Conservation (phyloP, 1,140 invertebrate genomes). For the Xylocopa sonorina region DNA sequence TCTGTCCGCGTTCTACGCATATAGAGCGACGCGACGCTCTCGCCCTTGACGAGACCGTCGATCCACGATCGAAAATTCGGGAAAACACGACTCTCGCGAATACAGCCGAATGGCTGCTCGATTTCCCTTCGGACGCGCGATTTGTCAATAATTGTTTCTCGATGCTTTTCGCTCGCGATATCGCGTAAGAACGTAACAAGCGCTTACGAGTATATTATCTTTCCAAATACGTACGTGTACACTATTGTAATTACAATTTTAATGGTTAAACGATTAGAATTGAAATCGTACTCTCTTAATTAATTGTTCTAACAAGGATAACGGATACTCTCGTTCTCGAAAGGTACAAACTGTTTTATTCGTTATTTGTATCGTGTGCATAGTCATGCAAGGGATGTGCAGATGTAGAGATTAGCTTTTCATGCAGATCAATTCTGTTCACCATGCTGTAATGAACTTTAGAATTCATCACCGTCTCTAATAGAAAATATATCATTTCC, state of each 20-base stretch:
- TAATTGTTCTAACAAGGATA: too few relatives aligned
- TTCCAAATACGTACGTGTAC: too few relatives aligned
- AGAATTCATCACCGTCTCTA: too few relatives aligned
- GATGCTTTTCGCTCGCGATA: too few relatives aligned
- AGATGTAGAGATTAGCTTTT: not conserved
- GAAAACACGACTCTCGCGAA: not conserved
- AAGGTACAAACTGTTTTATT: not conserved
- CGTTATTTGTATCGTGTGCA: not conserved
- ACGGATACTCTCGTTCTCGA: not conserved
- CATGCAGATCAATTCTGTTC: not conserved
- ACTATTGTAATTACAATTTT: too few relatives aligned
- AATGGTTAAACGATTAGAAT: too few relatives aligned
- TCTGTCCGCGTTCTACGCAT: not conserved
- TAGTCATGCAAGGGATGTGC: not conserved
- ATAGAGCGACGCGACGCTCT: too few relatives aligned
- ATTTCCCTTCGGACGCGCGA: not conserved
- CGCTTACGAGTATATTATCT: too few relatives aligned
- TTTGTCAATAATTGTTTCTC: not conserved
- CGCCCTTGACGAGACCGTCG: not conserved
- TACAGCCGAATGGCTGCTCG: not conserved
- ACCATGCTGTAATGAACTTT: not conserved
- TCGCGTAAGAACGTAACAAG: too few relatives aligned
- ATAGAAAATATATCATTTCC: too few relatives aligned
- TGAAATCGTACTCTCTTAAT: too few relatives aligned
- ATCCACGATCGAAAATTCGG: not conserved